phyloP scores from a whole-genome alignment of 2,113 vertebrate genomes.

The Pelecanoides urinatrix region DNA sequence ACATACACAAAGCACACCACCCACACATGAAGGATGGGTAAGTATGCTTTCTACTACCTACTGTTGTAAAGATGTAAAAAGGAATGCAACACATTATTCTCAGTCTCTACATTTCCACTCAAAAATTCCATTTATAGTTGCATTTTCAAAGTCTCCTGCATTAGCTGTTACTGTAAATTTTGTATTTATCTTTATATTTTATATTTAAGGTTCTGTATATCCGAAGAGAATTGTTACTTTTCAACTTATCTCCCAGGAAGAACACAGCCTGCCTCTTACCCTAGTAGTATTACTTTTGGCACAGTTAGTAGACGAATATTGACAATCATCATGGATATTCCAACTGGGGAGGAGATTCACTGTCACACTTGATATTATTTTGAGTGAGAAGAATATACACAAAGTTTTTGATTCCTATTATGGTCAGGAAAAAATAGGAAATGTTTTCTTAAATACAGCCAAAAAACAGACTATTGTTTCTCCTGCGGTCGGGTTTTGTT shows the following conservation, averaged over 20 bases:
- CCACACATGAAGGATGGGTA: neutral
- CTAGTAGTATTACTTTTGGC: neutral
- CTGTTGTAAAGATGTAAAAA: neutral
- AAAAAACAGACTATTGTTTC: neutral
- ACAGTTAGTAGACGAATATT: neutral
- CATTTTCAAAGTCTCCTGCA: neutral
- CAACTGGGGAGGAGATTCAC: neutral
- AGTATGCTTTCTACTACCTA: neutral
- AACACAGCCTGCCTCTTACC: neutral
- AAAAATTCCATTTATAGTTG: neutral
- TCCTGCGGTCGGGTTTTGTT: neutral
- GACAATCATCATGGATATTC: neutral
- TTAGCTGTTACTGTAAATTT: neutral
- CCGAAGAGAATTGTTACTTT: neutral
- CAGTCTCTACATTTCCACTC: neutral
- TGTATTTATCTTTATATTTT: neutral
- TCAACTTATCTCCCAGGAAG: neutral
- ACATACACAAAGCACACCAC: neutral
- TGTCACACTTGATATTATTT: neutral
- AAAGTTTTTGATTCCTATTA: neutral
- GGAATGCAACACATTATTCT: neutral
- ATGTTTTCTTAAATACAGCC: slow-evolving; percentile 1
- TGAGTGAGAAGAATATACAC: neutral
- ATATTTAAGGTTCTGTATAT: neutral
- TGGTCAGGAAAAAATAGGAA: neutral